Base-by-base conservation (phyloP, 2,888 invertebrate genomes). In the Tanytarsus gracilentus region DNA sequence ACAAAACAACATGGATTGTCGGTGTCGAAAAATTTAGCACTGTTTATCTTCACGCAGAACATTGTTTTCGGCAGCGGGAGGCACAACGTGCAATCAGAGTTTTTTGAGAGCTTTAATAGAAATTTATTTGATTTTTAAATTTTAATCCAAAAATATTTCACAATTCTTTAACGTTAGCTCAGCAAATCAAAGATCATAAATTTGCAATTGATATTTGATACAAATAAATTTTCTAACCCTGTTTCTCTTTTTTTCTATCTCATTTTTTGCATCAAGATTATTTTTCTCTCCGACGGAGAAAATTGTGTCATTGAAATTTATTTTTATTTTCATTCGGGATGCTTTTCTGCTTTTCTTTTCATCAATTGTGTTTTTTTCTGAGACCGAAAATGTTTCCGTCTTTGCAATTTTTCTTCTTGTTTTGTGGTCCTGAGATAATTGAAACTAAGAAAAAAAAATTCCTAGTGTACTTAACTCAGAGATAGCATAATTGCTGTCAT, bases 291-390 rank as follows among this genome's bases (percentile, higher is more conserved):
- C 23, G 21, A 14, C 18, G 21, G 39, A 39, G 18, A 39, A 55
- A 26, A 58, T 58, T 58, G 18, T 40, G 44, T 30, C 23, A 58
- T 58, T 25, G 25, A 58, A 58, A 58, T 58, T 58, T 58, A 48
- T 58, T 48, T 58, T 48, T 58, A 58, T 58, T 48, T 48, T 30
- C 48, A 58, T 58, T 23, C 30, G 18, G 44, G 44, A 39, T 25
- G n/a, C 30, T 58, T 39, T 18, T 30, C 27, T 51, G 27, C 16
- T 21, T 36, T 29, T 8, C 21, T 44, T 11, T 8, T 18, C n/a
- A 23, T 8, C 18, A 4, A 18, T 4, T 44, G 9, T 44, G 21
- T 44, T 44, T 44, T 18, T 23, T 33, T 33, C 33, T 7, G 5
- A 29, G 9, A 29, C 9, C 9, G 5, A 7, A 29, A 29, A 29